Conservation (phyloP, 2,888 invertebrate genomes). For the Athalia rosae region DNA sequence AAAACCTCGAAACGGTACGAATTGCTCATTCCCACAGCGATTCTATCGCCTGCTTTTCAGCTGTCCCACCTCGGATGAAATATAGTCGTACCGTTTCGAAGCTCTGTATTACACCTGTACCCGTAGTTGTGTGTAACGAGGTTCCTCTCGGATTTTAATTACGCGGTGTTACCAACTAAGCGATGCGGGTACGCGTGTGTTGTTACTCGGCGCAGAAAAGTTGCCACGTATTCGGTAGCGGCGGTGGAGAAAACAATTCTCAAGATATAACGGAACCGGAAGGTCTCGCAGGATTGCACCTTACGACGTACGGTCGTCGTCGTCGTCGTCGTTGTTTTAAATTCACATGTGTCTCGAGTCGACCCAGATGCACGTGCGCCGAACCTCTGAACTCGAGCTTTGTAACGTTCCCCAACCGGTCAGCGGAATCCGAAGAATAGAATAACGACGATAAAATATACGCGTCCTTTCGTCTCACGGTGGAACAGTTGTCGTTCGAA, state of each 20-base stretch:
- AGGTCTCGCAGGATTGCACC: constrained; percentile 26
- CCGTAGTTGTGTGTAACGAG: constrained; percentile 14
- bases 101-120: background rate
- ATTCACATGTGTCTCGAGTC: background rate
- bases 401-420: background rate
- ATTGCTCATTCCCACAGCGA: too few relatives aligned
- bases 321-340: background rate
- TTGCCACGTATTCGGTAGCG: constrained; percentile 2
- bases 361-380: constrained; percentile 16
- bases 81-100: constrained; percentile 7
- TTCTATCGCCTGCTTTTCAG: too few relatives aligned
- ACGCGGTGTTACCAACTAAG: background rate
- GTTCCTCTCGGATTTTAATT: constrained; percentile 16
- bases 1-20: too few relatives aligned
- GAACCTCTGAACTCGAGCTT: constrained; percentile 27
- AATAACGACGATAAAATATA: too few relatives aligned
- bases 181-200: background rate
- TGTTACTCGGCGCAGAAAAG: constrained; percentile 17
- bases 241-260: constrained; percentile 39
- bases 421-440: background rate
- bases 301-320: too few relatives aligned
- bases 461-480: too few relatives aligned
- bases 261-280: constrained; percentile 28
- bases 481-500: too few relatives aligned
- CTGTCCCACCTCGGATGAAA: too few relatives aligned